Evolutionary conservation across 2,888 invertebrate genomes (phyloP).

Genomic region (Callosobruchus maculatus): DNA sequence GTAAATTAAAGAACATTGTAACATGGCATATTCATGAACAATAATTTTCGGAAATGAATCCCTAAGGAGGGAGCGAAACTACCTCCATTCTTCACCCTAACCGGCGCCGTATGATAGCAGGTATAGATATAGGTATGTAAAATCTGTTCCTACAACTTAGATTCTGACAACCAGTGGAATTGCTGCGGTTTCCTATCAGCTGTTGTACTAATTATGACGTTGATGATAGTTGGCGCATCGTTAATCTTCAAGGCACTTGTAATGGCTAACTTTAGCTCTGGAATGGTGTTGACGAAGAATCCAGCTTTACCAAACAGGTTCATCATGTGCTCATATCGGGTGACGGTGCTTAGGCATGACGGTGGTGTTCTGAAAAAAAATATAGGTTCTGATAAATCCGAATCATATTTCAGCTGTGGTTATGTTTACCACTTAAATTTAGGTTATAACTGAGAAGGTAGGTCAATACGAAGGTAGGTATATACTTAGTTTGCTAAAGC

Average conservation of each 20-base stretch:
- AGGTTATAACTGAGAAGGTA: too few species aligned
- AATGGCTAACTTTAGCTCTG: conserved; percentile 71
- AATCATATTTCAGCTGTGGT: not conserved
- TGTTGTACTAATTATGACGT: conserved; percentile 83
- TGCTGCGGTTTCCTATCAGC: conserved; percentile 89
- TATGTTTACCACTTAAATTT: too few species aligned
- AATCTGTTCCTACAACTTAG: conserved; percentile 64
- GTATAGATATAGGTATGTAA: too few species aligned
- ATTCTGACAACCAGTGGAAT: conserved; percentile 90
- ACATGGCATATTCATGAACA: too few species aligned
- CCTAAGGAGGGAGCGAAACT: too few species aligned
- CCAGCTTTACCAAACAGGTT: conserved; percentile 81
- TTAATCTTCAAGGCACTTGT: conserved; percentile 62
- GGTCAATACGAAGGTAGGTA: too few species aligned
- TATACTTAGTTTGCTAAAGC: too few species aligned
- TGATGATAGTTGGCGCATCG: conserved; percentile 82
- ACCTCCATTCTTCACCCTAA: too few species aligned
- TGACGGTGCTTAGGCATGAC: conserved; percentile 70
- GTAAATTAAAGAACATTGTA: too few species aligned
- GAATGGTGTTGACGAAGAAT: conserved; percentile 72
- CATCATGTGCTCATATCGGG: conserved; percentile 88
- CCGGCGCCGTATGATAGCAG: not conserved
- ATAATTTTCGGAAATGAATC: too few species aligned
- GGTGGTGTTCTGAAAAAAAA: conserved; percentile 72
- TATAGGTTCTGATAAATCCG: not conserved